These are phyloP conservation scores for Butorides virescens DNA, from an alignment of 2,113 vertebrate species.

Conservation along the genomic window DNA sequence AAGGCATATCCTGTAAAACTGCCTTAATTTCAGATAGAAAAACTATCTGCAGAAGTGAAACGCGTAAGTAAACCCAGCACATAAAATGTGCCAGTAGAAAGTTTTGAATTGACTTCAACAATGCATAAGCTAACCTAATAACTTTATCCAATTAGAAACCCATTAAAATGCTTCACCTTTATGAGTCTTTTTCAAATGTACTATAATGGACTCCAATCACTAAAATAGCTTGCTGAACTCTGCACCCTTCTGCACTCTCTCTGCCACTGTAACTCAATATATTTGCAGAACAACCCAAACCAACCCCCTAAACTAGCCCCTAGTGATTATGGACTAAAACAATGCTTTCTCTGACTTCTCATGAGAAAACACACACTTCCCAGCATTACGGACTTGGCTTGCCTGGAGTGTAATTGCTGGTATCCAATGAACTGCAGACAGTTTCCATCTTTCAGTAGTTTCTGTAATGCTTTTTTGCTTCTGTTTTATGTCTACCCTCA, in stretches of 20 bases:
- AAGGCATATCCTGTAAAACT: not conserved
- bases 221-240: constrained; percentile 31
- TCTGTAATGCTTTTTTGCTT: not conserved
- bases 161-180: constrained; percentile 30
- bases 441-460: not conserved
- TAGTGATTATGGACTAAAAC: constrained; percentile 35
- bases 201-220: not conserved
- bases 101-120: not conserved
- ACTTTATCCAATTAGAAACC: not conserved
- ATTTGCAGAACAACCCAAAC: constrained; percentile 57
- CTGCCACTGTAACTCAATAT: constrained; percentile 33
- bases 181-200: not conserved
- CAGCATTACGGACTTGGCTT: not conserved
- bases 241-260: constrained; percentile 44
- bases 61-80: not conserved
- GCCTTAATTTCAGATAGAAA: not conserved
- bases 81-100: not conserved
- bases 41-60: not conserved
- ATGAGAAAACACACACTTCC: constrained; percentile 48
- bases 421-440: constrained; percentile 41
- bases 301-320: constrained; percentile 13
- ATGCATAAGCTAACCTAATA: not conserved
- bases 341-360: constrained; percentile 32
- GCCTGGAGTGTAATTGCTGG: constrained; percentile 19
- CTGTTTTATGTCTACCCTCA: not conserved